A percentile compares a stretch with the other conserved stretches of the same genome.
These are phyloP conservation scores for Cynoglossus semilaevis DNA, from an alignment of 2,113 vertebrate genomes.

Conservation along the genomic window DNA sequence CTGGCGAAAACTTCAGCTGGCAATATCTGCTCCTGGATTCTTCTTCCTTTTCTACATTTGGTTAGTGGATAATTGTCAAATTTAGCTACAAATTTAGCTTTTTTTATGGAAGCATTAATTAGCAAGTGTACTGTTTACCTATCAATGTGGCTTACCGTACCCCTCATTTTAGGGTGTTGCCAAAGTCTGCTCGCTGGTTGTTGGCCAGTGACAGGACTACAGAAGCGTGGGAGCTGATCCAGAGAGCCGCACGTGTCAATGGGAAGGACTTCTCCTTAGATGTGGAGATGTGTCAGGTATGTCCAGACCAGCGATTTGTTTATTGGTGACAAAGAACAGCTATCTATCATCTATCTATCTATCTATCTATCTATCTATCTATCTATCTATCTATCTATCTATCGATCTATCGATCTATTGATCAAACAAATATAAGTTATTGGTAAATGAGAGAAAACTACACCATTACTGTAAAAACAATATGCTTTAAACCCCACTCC, in stretches of 20 bases:
- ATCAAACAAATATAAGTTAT: no score
- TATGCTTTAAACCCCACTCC: no score
- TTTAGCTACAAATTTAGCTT: neutral
- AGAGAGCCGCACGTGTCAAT: constrained; percentile 64
- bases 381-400: no score
- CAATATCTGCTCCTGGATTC: constrained; percentile 82
- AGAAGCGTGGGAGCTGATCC: constrained; percentile 67
- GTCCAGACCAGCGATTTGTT: neutral
- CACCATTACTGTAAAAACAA: no score
- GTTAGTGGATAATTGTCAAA: constrained; percentile 64
- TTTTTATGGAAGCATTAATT: no score
- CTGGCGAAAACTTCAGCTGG: constrained; percentile 87
- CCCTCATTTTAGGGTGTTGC: constrained; percentile 54
- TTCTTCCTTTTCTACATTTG: constrained; percentile 84
- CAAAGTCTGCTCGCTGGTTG: constrained; percentile 69
- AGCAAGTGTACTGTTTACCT: no score
- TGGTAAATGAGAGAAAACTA: no score
- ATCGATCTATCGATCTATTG: no score
- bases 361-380: no score
- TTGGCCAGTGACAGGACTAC: constrained; percentile 59
- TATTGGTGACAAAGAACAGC: no score
- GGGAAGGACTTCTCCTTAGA: constrained; percentile 51
- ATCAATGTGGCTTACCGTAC: neutral
- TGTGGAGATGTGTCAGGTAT: constrained; percentile 59
- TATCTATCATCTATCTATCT: no score